Evolutionary conservation across 2,113 vertebrate genomes (phyloP), one percentile per base, ranked within the genome.

Genomic region (Tachuris rubrigastra): DNA sequence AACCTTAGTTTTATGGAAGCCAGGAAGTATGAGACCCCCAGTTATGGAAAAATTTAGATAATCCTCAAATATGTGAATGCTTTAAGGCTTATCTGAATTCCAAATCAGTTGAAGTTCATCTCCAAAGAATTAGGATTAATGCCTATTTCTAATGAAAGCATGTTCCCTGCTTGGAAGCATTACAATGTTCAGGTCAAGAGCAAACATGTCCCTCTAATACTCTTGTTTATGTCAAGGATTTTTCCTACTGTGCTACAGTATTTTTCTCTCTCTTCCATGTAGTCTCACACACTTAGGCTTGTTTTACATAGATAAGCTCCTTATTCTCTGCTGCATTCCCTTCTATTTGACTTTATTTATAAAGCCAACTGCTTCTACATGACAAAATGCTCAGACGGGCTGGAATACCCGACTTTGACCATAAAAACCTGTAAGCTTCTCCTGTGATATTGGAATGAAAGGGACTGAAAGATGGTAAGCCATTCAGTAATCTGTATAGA

Each of bases 1-100:
- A 58, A 68, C 28, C 44, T 62, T 66, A 78, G 44, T 33, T 35
- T 78, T 56, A 37, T 23, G 73, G 67, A 89, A 95, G 6, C 47
- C 46, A 78, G 60, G 19, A 94, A 72, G 10, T 30, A 46, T 75
- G 71, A 89, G 74, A 82, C 71, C 52, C 8, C 28, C 66, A 62
- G 77, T 66, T 53, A 91, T 12, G 82, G 79, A 97, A 97, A 94
- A 87, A 89, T 23, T 18, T 37, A 87, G 84, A 91, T 96, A 95
- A 96, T 93, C 79, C 93, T 85, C 63, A 96, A 94, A 92, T 96
- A 96, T 79, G 71, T 83, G 93, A 96, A 93, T 89, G 15, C 33
- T 80, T 93, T 89, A 65, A 81, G 89, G 88, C 93, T 97, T 96
- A 96, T 94, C 87, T 96, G 81, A 87, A 96, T 97, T 96, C 90